These are phyloP conservation scores for Dryobota labecula DNA, from an alignment of 2,888 invertebrate species.

Conservation along the genomic window DNA sequence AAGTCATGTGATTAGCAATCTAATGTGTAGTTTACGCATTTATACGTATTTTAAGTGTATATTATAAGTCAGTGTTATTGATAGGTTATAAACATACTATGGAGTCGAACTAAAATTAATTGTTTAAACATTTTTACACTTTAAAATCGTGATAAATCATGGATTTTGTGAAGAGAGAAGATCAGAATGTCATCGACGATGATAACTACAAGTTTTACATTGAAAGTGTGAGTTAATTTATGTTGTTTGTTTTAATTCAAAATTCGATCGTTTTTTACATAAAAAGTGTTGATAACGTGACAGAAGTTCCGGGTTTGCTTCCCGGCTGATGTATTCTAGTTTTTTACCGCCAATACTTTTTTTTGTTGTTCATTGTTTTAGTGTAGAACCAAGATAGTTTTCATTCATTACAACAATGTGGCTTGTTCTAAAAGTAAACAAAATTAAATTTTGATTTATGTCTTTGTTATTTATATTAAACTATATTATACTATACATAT, in stretches of 20 bases:
- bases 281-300: constrained; percentile 56
- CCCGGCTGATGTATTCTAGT: constrained; percentile 29
- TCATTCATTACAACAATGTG: not conserved
- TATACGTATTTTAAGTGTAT: constrained; percentile 61
- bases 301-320: constrained; percentile 59
- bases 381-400: not conserved
- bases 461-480: not conserved
- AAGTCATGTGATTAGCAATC: constrained; percentile 58
- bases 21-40: constrained; percentile 63
- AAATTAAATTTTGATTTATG: not conserved
- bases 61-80: constrained; percentile 69
- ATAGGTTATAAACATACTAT: constrained; percentile 80
- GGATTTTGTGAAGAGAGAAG: constrained; percentile 88
- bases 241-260: constrained; percentile 47
- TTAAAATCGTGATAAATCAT: constrained; percentile 66
- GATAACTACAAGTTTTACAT: constrained; percentile 84
- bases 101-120: constrained; percentile 58
- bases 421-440: constrained; percentile 15
- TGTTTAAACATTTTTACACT: constrained; percentile 57
- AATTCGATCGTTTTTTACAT: constrained; percentile 61
- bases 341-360: constrained; percentile 29
- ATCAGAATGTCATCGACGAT: constrained; percentile 81
- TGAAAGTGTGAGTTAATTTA: constrained; percentile 80
- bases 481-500: too few species aligned
- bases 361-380: constrained; percentile 3